Base-by-base conservation (phyloP, 2,797 vertebrate species). In the Microcaecilia unicolor region DNA sequence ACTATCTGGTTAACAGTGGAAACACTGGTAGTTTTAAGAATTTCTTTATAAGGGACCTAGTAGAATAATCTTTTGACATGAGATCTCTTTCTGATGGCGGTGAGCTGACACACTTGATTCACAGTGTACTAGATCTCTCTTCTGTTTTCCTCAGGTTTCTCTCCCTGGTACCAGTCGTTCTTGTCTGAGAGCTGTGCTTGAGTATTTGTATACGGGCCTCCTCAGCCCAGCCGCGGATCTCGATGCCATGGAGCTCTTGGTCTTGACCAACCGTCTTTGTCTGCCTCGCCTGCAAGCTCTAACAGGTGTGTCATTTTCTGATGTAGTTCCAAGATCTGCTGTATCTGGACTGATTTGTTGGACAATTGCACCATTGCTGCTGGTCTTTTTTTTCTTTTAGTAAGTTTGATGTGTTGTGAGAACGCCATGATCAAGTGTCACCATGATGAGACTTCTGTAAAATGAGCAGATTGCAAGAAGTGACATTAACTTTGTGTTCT, bases 231-330 rank as follows among this genome's bases (percentile, higher is more conserved):
- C 69, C 12, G 70, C 79, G 2, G 81, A 78, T 43, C 69, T 91
- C 56, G 87, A 91, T 12, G 78, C 82, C 25, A 86, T 87, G 53
- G 89, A 92, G 23, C 81, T 92, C 28, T 84, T 92, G 23, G 29
- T 89, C 42, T 73, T 92, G 28, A 78, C 85, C 63, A 89, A 91
- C 67, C 85, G 90, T 12, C 84, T 93, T 29, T 92, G 90, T 72
- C 70, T 93, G 61, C 87, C 87, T 5, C 87, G 86, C 23, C 80
- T 93, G 22, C 84, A 92, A 26, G 84, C 88, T 10, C 79, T 93
- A 55, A 92, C 90, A 22, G 90, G 90, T 92, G 44, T 62, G 56
- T 3, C 6, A 15, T 13, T 6, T 24, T 4, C 4, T 10, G 3
- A 6, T 4, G 13, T 24, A 4, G 7, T n/a, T 3, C 12, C 2